Conservation (phyloP, 2,113 vertebrate species). For the Egretta garzetta region DNA sequence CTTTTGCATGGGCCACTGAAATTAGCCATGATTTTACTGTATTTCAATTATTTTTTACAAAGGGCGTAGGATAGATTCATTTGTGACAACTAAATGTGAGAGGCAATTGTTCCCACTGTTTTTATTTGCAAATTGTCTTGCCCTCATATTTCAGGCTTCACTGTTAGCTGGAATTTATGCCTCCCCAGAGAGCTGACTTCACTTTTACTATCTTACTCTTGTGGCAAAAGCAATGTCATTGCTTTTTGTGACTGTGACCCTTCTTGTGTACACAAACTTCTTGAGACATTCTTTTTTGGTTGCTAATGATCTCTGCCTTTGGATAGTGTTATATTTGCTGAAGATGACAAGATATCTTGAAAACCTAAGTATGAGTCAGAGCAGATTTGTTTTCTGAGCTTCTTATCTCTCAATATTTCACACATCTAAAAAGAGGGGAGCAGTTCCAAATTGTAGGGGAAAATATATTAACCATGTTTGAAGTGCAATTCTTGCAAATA, state of each 20-base stretch:
- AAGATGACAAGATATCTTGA: not conserved
- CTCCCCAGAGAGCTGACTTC: not conserved
- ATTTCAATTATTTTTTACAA: not conserved
- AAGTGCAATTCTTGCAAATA: not conserved
- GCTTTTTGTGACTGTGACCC: not conserved
- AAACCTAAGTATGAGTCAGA: not conserved
- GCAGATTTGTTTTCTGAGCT: not conserved
- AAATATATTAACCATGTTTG: not conserved
- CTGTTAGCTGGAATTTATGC: not conserved
- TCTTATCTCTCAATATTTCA: not conserved
- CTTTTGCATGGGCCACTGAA: not conserved
- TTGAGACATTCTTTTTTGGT: not conserved
- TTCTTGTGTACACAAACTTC: not conserved
- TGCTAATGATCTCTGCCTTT: not conserved
- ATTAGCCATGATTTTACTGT: not conserved
- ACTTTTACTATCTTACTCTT: not conserved
- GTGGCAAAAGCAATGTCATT: not conserved
- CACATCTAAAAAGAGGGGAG: not conserved
- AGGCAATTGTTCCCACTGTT: not conserved
- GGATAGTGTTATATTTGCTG: not conserved
- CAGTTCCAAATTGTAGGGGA: not conserved
- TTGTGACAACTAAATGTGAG: not conserved
- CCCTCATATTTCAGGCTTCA: not conserved
- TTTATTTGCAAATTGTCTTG: not conserved
- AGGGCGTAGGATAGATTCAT: not conserved